Evolutionary conservation across 2,888 invertebrate genomes (phyloP).

Genomic region (Trachelus stipa): DNA sequence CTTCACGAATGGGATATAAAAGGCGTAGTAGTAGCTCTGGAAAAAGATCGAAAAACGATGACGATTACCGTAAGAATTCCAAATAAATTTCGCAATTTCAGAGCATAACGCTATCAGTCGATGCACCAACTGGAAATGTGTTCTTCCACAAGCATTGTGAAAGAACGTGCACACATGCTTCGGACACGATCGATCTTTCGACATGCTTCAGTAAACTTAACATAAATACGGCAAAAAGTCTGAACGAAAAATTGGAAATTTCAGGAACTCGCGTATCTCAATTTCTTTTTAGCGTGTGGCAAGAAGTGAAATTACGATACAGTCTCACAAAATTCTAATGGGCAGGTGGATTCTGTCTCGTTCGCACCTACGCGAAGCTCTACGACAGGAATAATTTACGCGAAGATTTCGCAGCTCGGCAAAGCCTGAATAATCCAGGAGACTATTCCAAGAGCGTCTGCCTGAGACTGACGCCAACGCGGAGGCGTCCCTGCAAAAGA

Average conservation of each 20-base stretch:
- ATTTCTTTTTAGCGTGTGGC: neutral
- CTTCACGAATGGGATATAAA: no score
- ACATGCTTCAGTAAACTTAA: neutral
- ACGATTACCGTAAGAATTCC: no score
- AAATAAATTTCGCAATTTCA: no score
- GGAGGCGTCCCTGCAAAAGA: neutral
- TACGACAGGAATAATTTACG: neutral
- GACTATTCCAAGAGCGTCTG: neutral
- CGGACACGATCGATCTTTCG: no score
- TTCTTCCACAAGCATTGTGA: no score
- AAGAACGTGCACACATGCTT: no score
- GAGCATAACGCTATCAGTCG: no score
- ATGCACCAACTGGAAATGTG: no score
- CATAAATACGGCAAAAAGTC: neutral
- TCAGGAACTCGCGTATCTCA: neutral
- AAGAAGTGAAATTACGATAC: neutral
- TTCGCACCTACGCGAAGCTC: neutral
- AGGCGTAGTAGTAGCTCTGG: no score
- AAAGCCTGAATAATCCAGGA: neutral
- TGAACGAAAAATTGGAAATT: neutral
- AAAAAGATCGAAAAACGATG: no score
- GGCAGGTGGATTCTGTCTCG: neutral
- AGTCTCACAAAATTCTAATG: neutral
- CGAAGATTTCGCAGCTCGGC: neutral
- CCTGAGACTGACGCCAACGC: neutral